Conservation (phyloP, 2,113 vertebrate species). For the Forbesichthys agassizii region DNA sequence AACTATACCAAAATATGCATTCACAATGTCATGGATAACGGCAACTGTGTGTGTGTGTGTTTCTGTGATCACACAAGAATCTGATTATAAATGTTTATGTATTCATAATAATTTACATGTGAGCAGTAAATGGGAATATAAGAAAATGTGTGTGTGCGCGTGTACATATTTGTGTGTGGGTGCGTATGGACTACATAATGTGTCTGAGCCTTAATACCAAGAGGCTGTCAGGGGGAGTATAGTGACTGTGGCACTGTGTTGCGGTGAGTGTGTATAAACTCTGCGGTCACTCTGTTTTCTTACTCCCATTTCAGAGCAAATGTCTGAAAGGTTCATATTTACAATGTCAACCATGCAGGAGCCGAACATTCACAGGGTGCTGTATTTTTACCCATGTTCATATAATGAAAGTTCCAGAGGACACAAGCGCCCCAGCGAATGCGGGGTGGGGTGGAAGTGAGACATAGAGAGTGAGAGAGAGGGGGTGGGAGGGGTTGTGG, state of each 20-base stretch:
- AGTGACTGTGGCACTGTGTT: conserved; percentile 62
- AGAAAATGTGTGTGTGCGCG: conserved; percentile 3
- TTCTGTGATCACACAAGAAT: conserved; percentile 6
- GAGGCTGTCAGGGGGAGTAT: conserved; percentile 55
- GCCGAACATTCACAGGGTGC: conserved; percentile 74
- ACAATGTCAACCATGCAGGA: conserved; percentile 69
- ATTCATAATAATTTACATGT: conserved; percentile 10
- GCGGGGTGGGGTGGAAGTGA: conserved; percentile 44
- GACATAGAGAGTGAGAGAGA: neutral
- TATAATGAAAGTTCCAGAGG: conserved; percentile 78
- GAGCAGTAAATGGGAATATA: neutral
- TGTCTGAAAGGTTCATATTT: conserved; percentile 76
- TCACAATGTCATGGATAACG: conserved; percentile 54
- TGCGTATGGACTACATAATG: conserved; percentile 6
- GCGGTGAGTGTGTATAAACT: conserved; percentile 74
- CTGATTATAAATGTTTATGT: conserved; percentile 19
- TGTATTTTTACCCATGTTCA: conserved; percentile 76
- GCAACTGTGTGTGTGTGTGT: conserved; percentile 25
- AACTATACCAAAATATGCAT: conserved; percentile 50
- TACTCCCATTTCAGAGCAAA: conserved; percentile 74
- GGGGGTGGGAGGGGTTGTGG: conserved; percentile 49
- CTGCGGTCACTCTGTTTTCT: conserved; percentile 76
- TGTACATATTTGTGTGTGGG: conserved; percentile 11
- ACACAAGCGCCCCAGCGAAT: conserved; percentile 57
- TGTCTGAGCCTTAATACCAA: conserved; percentile 56